phyloP scores from a whole-genome alignment of 1,140 invertebrate species.

The Pogonomyrmex barbatus region DNA sequence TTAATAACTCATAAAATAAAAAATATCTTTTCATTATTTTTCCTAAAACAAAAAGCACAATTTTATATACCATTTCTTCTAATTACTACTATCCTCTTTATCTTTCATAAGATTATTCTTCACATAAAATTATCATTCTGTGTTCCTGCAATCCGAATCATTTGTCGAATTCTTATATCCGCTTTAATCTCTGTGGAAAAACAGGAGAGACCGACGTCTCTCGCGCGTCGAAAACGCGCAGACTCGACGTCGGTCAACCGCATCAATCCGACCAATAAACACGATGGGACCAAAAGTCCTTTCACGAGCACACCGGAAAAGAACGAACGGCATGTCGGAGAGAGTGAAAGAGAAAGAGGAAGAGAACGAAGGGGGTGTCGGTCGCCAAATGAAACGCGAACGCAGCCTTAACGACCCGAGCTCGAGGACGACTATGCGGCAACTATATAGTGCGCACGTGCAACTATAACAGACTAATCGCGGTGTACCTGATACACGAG shows the following conservation, averaged over 20 bases:
- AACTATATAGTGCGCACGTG: slow-evolving; percentile 17
- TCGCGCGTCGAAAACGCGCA: slow-evolving; percentile 36
- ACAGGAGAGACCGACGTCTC: not conserved
- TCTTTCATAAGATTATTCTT: not conserved
- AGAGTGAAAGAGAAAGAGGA: slow-evolving; percentile 4
- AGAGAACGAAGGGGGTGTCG: slow-evolving; percentile 21
- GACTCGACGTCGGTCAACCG: slow-evolving; percentile 54
- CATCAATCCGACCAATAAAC: slow-evolving; percentile 60
- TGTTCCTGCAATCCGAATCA: not conserved
- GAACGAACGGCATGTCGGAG: slow-evolving; percentile 13
- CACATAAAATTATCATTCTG: not conserved
- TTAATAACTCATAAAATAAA: not conserved
- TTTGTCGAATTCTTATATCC: not conserved
- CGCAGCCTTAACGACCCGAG: slow-evolving; percentile 24
- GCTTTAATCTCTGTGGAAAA: slow-evolving; percentile 13
- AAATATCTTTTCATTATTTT: not conserved
- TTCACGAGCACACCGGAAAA: slow-evolving; percentile 35
- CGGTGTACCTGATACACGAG: slow-evolving; percentile 5
- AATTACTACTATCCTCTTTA: not conserved
- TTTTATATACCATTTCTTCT: not conserved
- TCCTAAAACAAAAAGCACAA: not conserved
- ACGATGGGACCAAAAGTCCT: slow-evolving; percentile 37
- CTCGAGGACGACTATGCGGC: not conserved
- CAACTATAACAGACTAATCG: slow-evolving; percentile 1
- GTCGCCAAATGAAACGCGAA: slow-evolving; percentile 48